phyloP scores from a whole-genome alignment of 2,113 vertebrate genomes.

The Psophia crepitans region DNA sequence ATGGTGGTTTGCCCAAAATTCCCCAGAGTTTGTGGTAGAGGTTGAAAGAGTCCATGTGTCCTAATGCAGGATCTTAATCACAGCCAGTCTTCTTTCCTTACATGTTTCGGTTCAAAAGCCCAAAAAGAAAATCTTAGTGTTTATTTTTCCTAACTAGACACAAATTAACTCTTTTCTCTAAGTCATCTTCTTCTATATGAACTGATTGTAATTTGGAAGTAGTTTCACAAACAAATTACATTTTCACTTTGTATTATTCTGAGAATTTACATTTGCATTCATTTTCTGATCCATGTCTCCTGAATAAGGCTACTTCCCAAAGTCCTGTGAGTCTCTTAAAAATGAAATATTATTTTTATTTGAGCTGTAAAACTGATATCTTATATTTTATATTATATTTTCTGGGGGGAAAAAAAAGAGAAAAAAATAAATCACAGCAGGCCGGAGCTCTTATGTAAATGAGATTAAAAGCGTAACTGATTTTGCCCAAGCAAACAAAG shows the following conservation, averaged over 20 bases:
- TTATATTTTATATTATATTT: not conserved
- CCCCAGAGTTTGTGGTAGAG: not conserved
- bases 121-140: not conserved
- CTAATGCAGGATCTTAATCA: not conserved
- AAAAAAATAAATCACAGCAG: not conserved
- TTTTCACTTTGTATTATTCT: not conserved
- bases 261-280: not conserved
- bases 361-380: not conserved
- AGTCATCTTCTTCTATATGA: not conserved
- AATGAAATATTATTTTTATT: not conserved
- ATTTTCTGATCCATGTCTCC: not conserved
- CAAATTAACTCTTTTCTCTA: not conserved
- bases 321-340: not conserved
- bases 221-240: not conserved
- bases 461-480: not conserved
- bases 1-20: not conserved
- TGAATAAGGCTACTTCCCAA: not conserved
- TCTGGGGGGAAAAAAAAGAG: not conserved
- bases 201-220: not conserved
- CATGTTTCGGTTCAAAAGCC: not conserved
- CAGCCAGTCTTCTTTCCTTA: not conserved
- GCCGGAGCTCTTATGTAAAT: not conserved
- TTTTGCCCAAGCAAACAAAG: not conserved
- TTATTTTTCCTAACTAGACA: not conserved
- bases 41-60: not conserved